Percentiles rank a stretch among this genome's conserved stretches.
Evolutionary conservation across 2,888 invertebrate species (phyloP).

Genomic region (Onthophagus sagittarius): DNA sequence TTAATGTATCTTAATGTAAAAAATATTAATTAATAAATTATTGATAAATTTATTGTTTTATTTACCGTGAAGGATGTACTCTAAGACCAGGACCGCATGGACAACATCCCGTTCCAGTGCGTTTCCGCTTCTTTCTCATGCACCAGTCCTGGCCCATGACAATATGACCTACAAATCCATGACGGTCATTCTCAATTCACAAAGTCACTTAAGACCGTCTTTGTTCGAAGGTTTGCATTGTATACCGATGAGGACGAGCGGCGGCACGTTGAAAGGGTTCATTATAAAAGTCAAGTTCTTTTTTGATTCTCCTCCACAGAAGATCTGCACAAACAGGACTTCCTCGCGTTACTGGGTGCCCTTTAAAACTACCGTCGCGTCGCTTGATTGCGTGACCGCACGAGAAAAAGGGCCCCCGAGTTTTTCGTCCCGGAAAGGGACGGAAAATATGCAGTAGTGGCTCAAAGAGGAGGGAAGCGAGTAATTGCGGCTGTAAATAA

Average conservation of each 20-base stretch:
- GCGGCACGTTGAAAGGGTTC: background rate
- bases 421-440: background rate
- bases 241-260: background rate
- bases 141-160: conserved; percentile 72
- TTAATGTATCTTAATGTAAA: background rate
- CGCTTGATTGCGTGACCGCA: background rate
- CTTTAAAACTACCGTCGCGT: background rate
- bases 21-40: conserved; percentile 15
- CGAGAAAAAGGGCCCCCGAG: background rate
- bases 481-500: background rate
- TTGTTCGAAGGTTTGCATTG: background rate
- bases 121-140: conserved; percentile 67
- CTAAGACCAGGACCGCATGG: conserved; percentile 57
- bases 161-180: background rate
- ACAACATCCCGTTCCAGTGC: conserved; percentile 58
- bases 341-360: background rate
- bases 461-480: background rate
- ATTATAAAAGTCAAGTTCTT: background rate
- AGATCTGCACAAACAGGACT: background rate
- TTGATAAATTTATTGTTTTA: conserved; percentile 2
- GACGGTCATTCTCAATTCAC: conserved; percentile 1
- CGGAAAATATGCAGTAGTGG: background rate
- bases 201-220: background rate
- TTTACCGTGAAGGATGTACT: conserved; percentile 53
- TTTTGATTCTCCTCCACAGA: background rate